Evolutionary conservation across 2,113 vertebrate species (phyloP), one percentile per base, ranked within the genome.

Genomic region (Antigone vipio): DNA sequence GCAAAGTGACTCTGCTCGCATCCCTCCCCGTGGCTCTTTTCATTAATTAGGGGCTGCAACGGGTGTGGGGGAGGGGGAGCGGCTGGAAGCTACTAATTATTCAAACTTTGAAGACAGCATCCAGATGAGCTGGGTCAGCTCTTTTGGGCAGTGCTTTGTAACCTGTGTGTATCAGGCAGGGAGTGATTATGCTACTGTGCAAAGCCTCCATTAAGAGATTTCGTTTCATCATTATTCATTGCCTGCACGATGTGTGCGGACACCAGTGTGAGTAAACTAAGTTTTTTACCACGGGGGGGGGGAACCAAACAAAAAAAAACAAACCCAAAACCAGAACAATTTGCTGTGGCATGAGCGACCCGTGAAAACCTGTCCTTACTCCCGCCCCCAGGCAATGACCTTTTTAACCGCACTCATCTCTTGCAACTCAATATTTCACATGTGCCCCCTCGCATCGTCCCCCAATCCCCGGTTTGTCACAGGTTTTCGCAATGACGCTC

Each of bases 51-150:
- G 72, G 59, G 13, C 66, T 58, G 58, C 58, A 80, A 12, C 49
- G 62, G 12, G 12, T 27, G 38, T 35, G 94, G 92, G 93, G 76
- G 74, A 83, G 40, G 92, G 93, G 34, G 9, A 82, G 92, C 11
- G 69, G 81, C 89, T 96, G 69, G 62, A 82, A 95, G 82, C 74
- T 45, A 53, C 81, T 89, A 45, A 94, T 93, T 96, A 96, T 94
- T 96, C 93, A 18, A 85, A 97, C 66, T 95, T 90, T n/a, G 72
- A 52, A 68, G 85, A 45, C 74, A 42, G 87, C 77, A 73, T 64
- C 85, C 62, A 88, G 62, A 83, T 62, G 42, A 85, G 81, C 58
- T 18, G 66, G 85, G 35, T 50, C 52, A 82, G 45, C 69, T 92
- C 60, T 87, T 64, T 2, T 23, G 84, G 91, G 76, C 76, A 71